These are phyloP conservation scores for Andinoacara biseriatus DNA, from an alignment of 2,113 vertebrate species.

Conservation along the genomic window DNA sequence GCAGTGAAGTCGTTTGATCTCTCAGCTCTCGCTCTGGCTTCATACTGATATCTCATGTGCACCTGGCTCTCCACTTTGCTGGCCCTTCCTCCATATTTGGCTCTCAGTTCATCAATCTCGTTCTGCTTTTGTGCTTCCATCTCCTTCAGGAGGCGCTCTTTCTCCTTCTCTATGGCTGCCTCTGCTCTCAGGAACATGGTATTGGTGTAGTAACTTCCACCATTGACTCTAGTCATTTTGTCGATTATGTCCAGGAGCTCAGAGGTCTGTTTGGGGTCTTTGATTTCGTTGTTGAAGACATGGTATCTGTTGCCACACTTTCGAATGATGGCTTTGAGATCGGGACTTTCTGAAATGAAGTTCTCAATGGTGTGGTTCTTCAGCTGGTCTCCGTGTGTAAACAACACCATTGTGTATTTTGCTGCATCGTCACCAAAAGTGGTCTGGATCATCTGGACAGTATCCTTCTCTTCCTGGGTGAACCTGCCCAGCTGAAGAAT, in stretches of 20 bases:
- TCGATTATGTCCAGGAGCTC: constrained; percentile 61
- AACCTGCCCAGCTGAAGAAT: constrained; percentile 44
- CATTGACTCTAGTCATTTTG: constrained; percentile 30
- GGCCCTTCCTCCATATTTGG: background rate
- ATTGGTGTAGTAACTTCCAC: constrained; percentile 49
- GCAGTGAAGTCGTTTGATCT: constrained; percentile 29
- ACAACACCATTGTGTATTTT: constrained; percentile 67
- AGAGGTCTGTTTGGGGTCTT: constrained; percentile 36
- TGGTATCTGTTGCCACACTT: constrained; percentile 45
- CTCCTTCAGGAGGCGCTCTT: constrained; percentile 29
- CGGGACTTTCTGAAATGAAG: constrained; percentile 22
- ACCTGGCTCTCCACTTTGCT: constrained; percentile 5
- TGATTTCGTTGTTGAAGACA: constrained; percentile 66
- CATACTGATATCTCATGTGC: constrained; percentile 16
- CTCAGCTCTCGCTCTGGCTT: constrained; percentile 43
- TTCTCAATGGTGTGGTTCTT: constrained; percentile 28
- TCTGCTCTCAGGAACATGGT: constrained; percentile 55
- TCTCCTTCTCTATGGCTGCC: constrained; percentile 48
- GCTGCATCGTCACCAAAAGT: constrained; percentile 52
- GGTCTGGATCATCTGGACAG: constrained; percentile 45
- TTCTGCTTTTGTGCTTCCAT: background rate
- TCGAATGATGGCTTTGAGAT: constrained; percentile 15
- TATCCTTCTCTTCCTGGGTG: constrained; percentile 47
- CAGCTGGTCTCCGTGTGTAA: constrained; percentile 70
- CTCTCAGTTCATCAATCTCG: constrained; percentile 27